These are phyloP conservation scores for Tetranychus piercei DNA, from an alignment of 2,888 invertebrate genomes.

Conservation along the genomic window DNA sequence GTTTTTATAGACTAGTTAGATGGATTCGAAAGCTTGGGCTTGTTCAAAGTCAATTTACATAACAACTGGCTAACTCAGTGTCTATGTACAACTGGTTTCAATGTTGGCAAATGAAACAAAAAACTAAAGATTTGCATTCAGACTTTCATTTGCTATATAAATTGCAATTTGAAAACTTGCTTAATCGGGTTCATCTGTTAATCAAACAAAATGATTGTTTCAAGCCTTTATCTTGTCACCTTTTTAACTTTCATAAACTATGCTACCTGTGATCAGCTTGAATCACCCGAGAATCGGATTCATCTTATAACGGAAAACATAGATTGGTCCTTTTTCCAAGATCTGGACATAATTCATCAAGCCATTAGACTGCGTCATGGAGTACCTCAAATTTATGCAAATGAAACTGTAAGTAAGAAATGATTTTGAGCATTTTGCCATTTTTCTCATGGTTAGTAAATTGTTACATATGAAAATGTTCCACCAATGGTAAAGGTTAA, in stretches of 20 bases:
- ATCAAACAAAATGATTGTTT: background rate
- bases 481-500: no score
- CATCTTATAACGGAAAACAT: background rate
- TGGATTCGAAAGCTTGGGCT: no score
- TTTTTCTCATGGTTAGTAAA: no score
- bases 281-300: background rate
- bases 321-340: background rate
- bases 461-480: no score
- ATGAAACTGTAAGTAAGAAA: background rate
- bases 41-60: no score
- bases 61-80: no score
- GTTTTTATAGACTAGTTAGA: no score
- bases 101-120: no score
- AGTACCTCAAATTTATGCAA: background rate
- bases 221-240: background rate
- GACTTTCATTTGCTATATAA: no score
- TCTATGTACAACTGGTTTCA: no score
- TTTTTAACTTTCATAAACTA: background rate
- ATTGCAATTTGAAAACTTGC: background rate
- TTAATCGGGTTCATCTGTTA: background rate
- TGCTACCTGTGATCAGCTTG: background rate
- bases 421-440: background rate
- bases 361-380: slow-evolving; percentile 1
- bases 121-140: no score
- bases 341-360: background rate